These are phyloP conservation scores for Oscheius myriophilus DNA, from an alignment of 2,888 invertebrate species.

Conservation along the genomic window DNA sequence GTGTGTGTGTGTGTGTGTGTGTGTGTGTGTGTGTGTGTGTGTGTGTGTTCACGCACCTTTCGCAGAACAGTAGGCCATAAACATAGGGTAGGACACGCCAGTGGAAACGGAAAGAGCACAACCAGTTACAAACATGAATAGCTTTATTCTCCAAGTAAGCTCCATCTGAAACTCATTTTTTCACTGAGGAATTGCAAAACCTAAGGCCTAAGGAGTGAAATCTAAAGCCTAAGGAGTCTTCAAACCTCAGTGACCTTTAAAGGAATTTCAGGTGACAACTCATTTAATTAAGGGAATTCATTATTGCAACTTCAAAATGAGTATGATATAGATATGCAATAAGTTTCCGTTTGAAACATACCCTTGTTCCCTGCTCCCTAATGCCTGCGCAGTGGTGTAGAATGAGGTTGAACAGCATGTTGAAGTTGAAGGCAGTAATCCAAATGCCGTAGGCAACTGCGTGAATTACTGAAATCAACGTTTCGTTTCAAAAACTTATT, in stretches of 20 bases:
- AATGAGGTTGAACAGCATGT: conserved; percentile 66
- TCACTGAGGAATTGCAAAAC: no score
- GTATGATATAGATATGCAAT: no score
- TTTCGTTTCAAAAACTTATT: background rate
- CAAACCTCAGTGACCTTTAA: no score
- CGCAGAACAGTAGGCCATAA: conserved; percentile 53
- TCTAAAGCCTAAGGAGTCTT: no score
- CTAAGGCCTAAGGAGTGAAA: no score
- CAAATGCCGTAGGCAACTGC: conserved; percentile 64
- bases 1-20: no score
- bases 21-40: no score
- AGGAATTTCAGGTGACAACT: no score
- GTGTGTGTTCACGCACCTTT: conserved; percentile 53
- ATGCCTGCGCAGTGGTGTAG: conserved; percentile 63
- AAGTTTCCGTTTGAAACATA: no score
- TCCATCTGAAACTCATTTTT: conserved; percentile 44
- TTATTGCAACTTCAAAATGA: no score
- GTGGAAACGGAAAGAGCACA: conserved; percentile 66
- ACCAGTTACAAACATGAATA: conserved; percentile 59
- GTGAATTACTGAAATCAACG: conserved; percentile 56
- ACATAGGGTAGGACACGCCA: conserved; percentile 62
- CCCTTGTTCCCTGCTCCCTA: conserved; percentile 44
- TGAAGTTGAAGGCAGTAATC: conserved; percentile 66
- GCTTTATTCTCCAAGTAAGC: conserved; percentile 62
- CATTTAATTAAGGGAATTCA: no score